phyloP scores from a whole-genome alignment of 2,113 vertebrate genomes.

The Nicator chloris region DNA sequence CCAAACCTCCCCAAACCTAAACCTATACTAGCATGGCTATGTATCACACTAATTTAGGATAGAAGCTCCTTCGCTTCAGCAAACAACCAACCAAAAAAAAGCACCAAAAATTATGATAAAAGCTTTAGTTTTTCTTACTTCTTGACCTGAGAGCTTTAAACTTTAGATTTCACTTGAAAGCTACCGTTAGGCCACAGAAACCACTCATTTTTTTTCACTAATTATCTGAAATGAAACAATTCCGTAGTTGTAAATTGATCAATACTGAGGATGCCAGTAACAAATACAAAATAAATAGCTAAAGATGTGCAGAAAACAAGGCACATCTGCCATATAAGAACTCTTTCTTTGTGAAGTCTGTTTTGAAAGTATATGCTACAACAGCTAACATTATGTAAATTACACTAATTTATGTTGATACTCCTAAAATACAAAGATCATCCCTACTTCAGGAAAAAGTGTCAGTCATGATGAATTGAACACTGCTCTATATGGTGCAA shows the following conservation, averaged over 20 bases:
- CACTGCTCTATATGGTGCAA: neutral
- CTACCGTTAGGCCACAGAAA: neutral
- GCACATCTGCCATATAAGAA: neutral
- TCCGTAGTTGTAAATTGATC: neutral
- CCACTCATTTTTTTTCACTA: neutral
- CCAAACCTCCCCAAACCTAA: neutral
- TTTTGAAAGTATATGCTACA: neutral
- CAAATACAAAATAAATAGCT: neutral
- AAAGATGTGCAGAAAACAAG: neutral
- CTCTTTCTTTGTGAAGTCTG: neutral
- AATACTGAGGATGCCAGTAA: neutral
- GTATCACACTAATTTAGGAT: neutral
- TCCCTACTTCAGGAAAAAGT: neutral
- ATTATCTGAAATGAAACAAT: neutral
- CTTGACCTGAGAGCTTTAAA: neutral
- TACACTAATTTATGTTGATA: neutral
- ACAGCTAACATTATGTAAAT: neutral
- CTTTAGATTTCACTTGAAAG: neutral
- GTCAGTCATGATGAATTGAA: neutral
- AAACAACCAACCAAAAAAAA: neutral
- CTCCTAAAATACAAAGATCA: neutral
- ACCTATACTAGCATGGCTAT: neutral
- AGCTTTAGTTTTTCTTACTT: neutral
- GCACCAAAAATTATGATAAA: neutral
- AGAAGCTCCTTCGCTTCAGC: neutral